These are phyloP conservation scores for Eupeodes corollae DNA, from an alignment of 1,140 invertebrate genomes.

Conservation along the genomic window DNA sequence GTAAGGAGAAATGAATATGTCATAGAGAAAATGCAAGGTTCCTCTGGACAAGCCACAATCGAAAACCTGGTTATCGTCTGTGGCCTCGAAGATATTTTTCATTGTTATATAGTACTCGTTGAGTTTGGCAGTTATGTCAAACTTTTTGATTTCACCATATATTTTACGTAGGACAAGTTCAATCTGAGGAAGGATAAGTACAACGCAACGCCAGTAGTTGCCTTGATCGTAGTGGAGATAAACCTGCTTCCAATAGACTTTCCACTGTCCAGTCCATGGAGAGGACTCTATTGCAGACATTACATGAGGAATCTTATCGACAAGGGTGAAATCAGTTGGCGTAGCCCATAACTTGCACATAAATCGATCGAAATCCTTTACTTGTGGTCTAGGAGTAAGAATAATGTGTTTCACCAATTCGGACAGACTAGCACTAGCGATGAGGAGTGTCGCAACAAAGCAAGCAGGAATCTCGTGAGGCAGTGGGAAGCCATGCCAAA, in stretches of 20 bases:
- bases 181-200: slow-evolving; percentile 12
- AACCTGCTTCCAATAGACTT: slow-evolving; percentile 5
- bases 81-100: slow-evolving; percentile 11
- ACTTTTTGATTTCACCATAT: slow-evolving; percentile 8
- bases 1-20: slow-evolving; percentile 11
- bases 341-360: background rate
- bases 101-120: slow-evolving; percentile 15
- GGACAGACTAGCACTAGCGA: slow-evolving; percentile 1
- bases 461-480: slow-evolving; percentile 8
- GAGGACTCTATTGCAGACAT: background rate
- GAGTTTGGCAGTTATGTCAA: slow-evolving; percentile 9
- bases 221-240: slow-evolving; percentile 2
- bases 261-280: background rate
- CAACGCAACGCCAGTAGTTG: slow-evolving; percentile 2
- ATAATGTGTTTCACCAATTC: background rate
- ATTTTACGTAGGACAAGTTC: slow-evolving; percentile 10
- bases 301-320: background rate
- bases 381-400: background rate
- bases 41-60: background rate
- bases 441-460: slow-evolving; percentile 5
- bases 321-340: background rate
- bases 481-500: slow-evolving; percentile 14
- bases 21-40: slow-evolving; percentile 4
- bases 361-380: background rate
- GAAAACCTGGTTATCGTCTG: background rate